Evolutionary conservation across 2,797 vertebrate genomes (phyloP), one percentile per base, ranked within the genome.

Genomic region (Sylvia borin): DNA sequence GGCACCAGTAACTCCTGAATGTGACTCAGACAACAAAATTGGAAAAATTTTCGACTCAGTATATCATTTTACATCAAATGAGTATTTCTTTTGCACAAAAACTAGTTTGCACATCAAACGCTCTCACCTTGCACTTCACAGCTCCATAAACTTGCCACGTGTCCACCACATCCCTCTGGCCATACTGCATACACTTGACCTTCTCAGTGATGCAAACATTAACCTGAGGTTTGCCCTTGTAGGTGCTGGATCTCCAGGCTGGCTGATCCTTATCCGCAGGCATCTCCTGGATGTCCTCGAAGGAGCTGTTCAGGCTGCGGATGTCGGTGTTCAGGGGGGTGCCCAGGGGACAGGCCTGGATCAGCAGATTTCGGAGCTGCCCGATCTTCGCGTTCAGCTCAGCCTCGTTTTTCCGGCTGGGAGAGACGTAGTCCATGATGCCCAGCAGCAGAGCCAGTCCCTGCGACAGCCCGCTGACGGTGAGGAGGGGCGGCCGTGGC

Each of bases 121-220:
- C 40, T 70, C 98, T 98, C 95, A 99, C 99, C 98, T 99, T 99
- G 97, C 99, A 99, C 80, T 98, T 98, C 48, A 99, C 98, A 45
- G 98, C 97, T 94, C 99, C 99, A 34, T 98, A 99, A 57, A 99
- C 99, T 79, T 99, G 99, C 99, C 99, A 99, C 12, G 97, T 96
- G 94, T 99, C 99, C 90, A 98, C 98, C 80, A 97, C 96, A 85
- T 98, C 98, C 24, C 66, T 98, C 94, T 98, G 98, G 91, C 98
- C 98, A 54, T 99, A 99, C 89, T 99, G 99, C 98, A 99, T 99
- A 50, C 99, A 99, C 75, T 98, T 98, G 64, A 99, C 98, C 21
- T 98, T 99, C 97, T 99, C 99, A 20, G 96, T 97, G 91, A 99
- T 97, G 20, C 98, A 98, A 58, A 99, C 97, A 6, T 97, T 99